These are phyloP conservation scores for Periophthalmodon schlosseri DNA, from an alignment of 2,113 vertebrate genomes.

Conservation along the genomic window DNA sequence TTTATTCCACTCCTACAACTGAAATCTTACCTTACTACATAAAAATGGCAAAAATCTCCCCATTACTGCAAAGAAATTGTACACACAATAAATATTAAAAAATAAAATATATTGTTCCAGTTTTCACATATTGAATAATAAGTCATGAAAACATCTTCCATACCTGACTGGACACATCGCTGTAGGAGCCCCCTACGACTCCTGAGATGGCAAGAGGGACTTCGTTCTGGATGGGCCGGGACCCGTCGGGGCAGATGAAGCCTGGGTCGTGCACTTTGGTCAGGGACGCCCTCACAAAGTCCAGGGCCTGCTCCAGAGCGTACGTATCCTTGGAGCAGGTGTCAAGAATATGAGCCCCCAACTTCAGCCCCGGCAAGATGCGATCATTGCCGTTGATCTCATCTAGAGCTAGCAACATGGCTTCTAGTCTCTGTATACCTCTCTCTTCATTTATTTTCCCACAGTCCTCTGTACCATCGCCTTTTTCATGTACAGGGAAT, in stretches of 20 bases:
- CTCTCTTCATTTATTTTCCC: constrained; percentile 93
- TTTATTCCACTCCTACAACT: too few species aligned
- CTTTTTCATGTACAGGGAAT: constrained; percentile 95
- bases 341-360: constrained; percentile 95
- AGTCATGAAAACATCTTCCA: not conserved
- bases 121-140: too few species aligned
- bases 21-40: too few species aligned
- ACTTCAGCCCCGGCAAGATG: constrained; percentile 88
- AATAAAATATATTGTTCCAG: too few species aligned
- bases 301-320: constrained; percentile 94
- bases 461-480: constrained; percentile 86
- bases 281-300: constrained; percentile 94
- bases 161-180: constrained; percentile 98
- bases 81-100: too few species aligned
- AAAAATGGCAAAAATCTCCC: too few species aligned
- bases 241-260: constrained; percentile 95
- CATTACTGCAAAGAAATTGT: too few species aligned
- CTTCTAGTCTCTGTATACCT: constrained; percentile 97
- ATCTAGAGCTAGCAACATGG: constrained; percentile 95
- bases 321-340: constrained; percentile 98
- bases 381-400: constrained; percentile 89
- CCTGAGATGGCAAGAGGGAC: constrained; percentile 91
- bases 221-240: constrained; percentile 89
- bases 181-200: constrained; percentile 97
- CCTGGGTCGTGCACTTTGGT: constrained; percentile 91